phyloP scores from a whole-genome alignment of 2,113 vertebrate species.

The Ia io region DNA sequence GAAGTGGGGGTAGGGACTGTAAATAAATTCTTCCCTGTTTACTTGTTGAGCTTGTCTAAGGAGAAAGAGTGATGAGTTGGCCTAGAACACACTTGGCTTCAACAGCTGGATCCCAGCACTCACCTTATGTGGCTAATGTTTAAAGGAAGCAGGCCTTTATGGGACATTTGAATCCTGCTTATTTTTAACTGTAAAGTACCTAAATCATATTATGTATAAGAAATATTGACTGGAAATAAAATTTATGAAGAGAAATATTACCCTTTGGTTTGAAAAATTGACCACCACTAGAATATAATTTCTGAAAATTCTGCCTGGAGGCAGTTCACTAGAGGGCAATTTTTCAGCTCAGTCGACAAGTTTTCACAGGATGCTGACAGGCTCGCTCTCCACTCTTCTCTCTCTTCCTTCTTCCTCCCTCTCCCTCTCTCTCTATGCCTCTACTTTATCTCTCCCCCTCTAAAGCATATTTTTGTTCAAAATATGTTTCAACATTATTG shows the following conservation, averaged over 20 bases:
- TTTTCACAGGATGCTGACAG: conserved; percentile 58
- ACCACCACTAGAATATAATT: conserved; percentile 69
- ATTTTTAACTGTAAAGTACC: conserved; percentile 64
- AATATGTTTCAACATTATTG: neutral
- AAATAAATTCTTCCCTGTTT: conserved; percentile 34
- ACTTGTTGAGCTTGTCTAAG: conserved; percentile 10
- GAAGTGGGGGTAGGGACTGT: neutral
- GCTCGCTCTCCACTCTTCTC: neutral
- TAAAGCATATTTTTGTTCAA: conserved; percentile 35
- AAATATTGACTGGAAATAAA: conserved; percentile 63
- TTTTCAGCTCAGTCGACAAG: conserved; percentile 60
- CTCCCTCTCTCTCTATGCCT: neutral
- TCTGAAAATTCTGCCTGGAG: conserved; percentile 61
- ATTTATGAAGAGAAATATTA: conserved; percentile 66
- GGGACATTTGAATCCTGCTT: conserved; percentile 53
- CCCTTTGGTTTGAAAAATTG: conserved; percentile 66
- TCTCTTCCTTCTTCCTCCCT: neutral
- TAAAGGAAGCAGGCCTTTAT: conserved; percentile 38
- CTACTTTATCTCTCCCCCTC: neutral
- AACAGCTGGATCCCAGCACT: neutral
- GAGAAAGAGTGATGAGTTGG: conserved; percentile 1
- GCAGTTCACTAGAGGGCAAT: conserved; percentile 60
- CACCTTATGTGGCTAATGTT: neutral
- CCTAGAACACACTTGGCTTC: neutral
- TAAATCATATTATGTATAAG: conserved; percentile 47